phyloP scores from a whole-genome alignment of 2,888 invertebrate genomes.

The Lymantria monacha region DNA sequence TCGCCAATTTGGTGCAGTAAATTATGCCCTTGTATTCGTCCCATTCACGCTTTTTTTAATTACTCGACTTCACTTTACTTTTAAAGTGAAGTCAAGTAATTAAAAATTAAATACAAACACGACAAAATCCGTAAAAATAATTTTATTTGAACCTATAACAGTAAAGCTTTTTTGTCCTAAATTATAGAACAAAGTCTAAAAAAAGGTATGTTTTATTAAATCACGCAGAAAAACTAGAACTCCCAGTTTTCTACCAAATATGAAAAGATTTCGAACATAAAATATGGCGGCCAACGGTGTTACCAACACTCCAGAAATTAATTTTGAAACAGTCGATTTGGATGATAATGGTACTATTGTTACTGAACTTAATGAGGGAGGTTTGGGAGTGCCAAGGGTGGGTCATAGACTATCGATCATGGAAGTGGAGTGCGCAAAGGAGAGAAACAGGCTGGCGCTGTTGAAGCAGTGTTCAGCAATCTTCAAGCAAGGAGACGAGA shows the following conservation, averaged over 20 bases:
- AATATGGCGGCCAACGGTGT: conserved; percentile 25
- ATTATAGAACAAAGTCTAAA: no score
- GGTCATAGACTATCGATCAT: conserved; percentile 83
- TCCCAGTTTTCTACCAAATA: not conserved
- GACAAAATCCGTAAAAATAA: no score
- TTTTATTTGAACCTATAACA: no score
- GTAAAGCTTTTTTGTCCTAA: no score
- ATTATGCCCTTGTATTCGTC: no score
- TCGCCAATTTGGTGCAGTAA: no score
- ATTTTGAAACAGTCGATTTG: conserved; percentile 26
- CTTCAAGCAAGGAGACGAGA: conserved; percentile 82
- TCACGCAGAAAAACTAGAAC: no score
- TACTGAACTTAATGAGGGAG: conserved; percentile 1
- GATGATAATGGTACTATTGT: conserved; percentile 10
- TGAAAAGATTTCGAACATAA: conserved; percentile 9
- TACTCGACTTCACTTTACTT: no score
- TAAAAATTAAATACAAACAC: no score
- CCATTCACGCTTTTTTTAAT: no score
- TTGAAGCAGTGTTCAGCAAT: conserved; percentile 86
- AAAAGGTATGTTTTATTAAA: no score
- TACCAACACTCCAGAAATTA: conserved; percentile 21
- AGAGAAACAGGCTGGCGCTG: conserved; percentile 82
- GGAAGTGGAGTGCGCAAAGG: conserved; percentile 87
- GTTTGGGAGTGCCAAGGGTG: conserved; percentile 39
- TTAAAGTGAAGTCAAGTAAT: no score